Conservation (phyloP, 2,888 invertebrate species). For the Drosophila peninsularis region DNA sequence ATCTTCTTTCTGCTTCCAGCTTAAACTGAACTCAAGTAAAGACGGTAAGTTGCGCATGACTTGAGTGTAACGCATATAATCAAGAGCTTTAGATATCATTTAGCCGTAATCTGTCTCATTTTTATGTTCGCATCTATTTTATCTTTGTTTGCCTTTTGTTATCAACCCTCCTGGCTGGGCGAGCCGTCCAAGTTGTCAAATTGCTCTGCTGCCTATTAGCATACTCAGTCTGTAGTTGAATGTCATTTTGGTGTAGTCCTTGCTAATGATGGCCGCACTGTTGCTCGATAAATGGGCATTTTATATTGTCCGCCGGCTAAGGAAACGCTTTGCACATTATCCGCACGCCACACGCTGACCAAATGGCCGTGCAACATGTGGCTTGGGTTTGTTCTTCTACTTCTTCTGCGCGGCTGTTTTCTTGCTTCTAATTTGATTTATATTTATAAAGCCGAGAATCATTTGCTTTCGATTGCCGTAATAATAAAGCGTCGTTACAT, state of each 20-base stretch:
- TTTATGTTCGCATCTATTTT: background rate
- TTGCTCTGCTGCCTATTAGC: constrained; percentile 26
- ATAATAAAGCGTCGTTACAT: constrained; percentile 80
- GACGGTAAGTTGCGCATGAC: constrained; percentile 47
- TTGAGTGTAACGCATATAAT: background rate
- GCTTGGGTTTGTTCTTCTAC: constrained; percentile 21
- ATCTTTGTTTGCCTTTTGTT: constrained; percentile 12
- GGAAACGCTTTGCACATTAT: constrained; percentile 46
- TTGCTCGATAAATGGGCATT: constrained; percentile 50
- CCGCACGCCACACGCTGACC: constrained; percentile 57
- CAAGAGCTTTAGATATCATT: background rate
- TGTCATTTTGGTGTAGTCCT: constrained; percentile 56
- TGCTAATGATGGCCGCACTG: constrained; percentile 11
- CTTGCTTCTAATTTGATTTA: constrained; percentile 76
- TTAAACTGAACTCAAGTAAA: constrained; percentile 28
- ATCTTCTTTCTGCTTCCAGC: constrained; percentile 42
- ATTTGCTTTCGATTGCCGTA: constrained; percentile 79
- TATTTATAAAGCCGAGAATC: constrained; percentile 80
- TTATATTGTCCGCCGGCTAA: constrained; percentile 44
- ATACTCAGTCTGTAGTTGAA: constrained; percentile 41
- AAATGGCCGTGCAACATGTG: constrained; percentile 78
- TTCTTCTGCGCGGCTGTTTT: constrained; percentile 6
- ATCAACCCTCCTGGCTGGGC: constrained; percentile 3
- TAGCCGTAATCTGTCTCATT: background rate
- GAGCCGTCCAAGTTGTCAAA: constrained; percentile 5